Percentiles rank a stretch among this genome's conserved stretches.
Evolutionary conservation across 2,797 vertebrate species (phyloP).

Genomic region (Labeo calbasu): DNA sequence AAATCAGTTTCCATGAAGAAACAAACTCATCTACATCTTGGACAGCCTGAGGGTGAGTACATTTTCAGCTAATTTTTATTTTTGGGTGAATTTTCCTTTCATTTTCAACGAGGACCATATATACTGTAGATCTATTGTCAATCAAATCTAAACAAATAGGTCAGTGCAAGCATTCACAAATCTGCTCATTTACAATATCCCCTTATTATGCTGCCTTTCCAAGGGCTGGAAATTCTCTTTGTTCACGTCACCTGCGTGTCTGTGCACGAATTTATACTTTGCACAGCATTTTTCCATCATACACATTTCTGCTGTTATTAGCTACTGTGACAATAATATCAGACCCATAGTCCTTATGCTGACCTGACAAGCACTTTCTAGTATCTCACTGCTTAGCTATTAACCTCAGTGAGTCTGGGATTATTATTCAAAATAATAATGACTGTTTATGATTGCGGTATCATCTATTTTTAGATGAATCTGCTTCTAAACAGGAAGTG

Average conservation of each 20-base stretch:
- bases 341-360: neutral
- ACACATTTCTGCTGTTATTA: constrained; percentile 64
- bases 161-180: constrained; percentile 4
- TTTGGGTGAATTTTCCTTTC: neutral
- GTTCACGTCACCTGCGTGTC: constrained; percentile 60
- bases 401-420: neutral
- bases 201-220: neutral
- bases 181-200: constrained; percentile 25
- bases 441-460: neutral
- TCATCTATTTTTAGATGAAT: constrained; percentile 18
- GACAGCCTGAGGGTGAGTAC: neutral
- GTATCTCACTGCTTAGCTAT: neutral
- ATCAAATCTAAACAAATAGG: constrained; percentile 14
- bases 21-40: neutral
- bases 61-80: neutral
- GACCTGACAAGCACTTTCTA: neutral
- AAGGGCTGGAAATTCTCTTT: constrained; percentile 36
- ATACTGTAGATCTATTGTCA: neutral
- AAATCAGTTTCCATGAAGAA: neutral
- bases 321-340: constrained; percentile 38
- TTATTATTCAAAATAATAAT: neutral
- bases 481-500: neutral
- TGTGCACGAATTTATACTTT: constrained; percentile 58
- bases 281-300: constrained; percentile 35
- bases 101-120: neutral